These are phyloP conservation scores for Anableps anableps DNA, from an alignment of 2,797 vertebrate species.

Conservation along the genomic window DNA sequence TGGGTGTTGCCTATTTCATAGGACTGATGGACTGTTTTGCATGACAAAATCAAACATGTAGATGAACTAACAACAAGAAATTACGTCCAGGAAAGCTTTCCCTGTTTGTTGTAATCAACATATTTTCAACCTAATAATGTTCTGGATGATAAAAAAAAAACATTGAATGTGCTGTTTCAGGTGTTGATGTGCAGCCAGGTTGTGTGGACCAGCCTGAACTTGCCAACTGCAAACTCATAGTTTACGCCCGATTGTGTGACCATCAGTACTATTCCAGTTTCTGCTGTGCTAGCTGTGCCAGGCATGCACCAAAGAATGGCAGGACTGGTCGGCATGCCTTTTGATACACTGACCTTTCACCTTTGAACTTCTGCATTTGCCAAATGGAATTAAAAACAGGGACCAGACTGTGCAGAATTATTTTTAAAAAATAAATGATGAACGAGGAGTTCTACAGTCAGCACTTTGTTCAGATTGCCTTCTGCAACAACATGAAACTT, in stretches of 20 bases:
- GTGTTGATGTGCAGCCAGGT: constrained; percentile 56
- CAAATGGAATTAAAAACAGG: constrained; percentile 43
- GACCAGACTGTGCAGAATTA: constrained; percentile 1
- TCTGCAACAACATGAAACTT: constrained; percentile 22
- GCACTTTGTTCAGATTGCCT: constrained; percentile 30
- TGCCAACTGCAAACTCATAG: constrained; percentile 93
- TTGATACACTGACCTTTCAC: not conserved
- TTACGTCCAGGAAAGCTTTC: not conserved
- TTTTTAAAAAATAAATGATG: constrained; percentile 21
- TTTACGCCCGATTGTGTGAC: constrained; percentile 91
- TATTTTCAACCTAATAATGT: too few species aligned
- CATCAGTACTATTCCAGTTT: constrained; percentile 93
- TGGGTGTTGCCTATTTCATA: not conserved
- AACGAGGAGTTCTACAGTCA: constrained; percentile 9
- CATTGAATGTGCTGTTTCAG: constrained; percentile 8
- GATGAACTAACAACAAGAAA: not conserved
- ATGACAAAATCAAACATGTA: not conserved
- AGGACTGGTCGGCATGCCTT: constrained; percentile 26
- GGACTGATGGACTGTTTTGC: not conserved
- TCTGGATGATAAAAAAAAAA: not conserved
- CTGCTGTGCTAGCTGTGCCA: constrained; percentile 94
- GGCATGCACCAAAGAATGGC: constrained; percentile 54
- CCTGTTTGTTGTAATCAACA: not conserved
- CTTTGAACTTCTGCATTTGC: constrained; percentile 13
- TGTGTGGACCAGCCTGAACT: constrained; percentile 92